phyloP scores from a whole-genome alignment of 2,113 vertebrate species.

The Donacobius atricapilla region DNA sequence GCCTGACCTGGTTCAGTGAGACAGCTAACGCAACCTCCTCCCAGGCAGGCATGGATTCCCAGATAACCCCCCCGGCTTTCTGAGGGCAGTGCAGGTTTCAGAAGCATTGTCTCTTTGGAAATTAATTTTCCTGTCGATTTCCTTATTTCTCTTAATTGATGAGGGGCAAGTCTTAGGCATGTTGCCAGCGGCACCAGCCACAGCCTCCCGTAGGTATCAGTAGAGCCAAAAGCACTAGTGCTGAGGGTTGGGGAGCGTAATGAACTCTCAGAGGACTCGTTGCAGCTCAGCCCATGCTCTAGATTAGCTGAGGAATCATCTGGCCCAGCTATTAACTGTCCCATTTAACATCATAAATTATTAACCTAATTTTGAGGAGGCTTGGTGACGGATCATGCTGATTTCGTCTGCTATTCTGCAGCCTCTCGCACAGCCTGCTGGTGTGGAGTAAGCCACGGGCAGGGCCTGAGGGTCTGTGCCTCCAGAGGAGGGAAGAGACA shows the following conservation, averaged over 20 bases:
- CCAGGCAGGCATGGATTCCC: background rate
- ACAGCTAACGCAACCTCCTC: background rate
- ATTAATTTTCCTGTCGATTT: conserved; percentile 65
- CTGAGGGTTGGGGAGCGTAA: conserved; percentile 37
- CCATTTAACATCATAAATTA: conserved; percentile 89
- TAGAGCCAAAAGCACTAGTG: conserved; percentile 16
- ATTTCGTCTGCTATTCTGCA: conserved; percentile 15
- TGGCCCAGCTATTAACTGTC: conserved; percentile 82
- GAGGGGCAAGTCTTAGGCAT: conserved; percentile 44
- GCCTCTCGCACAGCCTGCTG: background rate
- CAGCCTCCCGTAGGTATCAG: conserved; percentile 28
- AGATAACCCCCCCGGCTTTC: background rate
- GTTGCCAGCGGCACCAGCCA: conserved; percentile 58
- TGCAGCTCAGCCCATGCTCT: conserved; percentile 55
- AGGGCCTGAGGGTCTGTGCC: background rate
- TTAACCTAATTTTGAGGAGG: conserved; percentile 88
- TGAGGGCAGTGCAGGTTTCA: conserved; percentile 5
- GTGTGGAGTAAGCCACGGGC: background rate
- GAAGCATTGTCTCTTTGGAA: conserved; percentile 54
- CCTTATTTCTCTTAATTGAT: conserved; percentile 62
- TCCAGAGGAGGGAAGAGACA: background rate
- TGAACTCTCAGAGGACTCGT: conserved; percentile 69
- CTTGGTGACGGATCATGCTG: conserved; percentile 74
- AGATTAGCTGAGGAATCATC: conserved; percentile 66
- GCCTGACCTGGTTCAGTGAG: background rate